Base-by-base conservation (phyloP, 2,888 invertebrate species). In the Merodon equestris region DNA sequence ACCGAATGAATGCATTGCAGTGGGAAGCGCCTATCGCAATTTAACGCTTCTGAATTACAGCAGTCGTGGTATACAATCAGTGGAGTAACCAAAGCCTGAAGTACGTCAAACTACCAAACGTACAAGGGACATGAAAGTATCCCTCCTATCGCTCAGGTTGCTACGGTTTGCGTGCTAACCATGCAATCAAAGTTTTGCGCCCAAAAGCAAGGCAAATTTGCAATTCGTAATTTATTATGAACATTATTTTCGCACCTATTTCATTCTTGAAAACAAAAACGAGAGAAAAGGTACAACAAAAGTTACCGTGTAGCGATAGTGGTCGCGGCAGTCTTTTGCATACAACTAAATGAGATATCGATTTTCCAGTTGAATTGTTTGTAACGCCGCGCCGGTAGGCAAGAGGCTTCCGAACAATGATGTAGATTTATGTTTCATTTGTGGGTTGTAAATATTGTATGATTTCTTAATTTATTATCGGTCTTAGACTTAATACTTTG, bases 11-110 rank as follows among this genome's bases (percentile, higher is more conserved):
- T 73, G 77, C 76, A 67, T 63, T 38, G 67, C 72, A 72, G 58
- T 73, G 58, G 72, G 67, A 14, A 67, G 48, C 61, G 57, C 45
- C 67, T 63, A 73, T 61, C 27, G 67, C 67, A 73, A 73, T 77
- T 77, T 73, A 77, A 73, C 72, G 77, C 67, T 73, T 77, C 77
- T 77, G 73, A 77, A 73, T 77, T 77, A 77, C 73, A 68, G 61
- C 63, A 68, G 63, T 67, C 67, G 73, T 68, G 58, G 34, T 48
- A 73, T 53, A 57, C 61, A 61, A 58, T 57, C 40, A 51, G 45
- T 54, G 38, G 40, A 9, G 36, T 51, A 14, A 36, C 13, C 27
- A 40, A 10, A 14, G 13, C 18, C 2, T 36, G 47, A 12, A 19
- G n/a, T 18, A 14, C 38, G 4, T 1, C 1, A 27, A 45, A 27